Evolutionary conservation across 2,113 vertebrate genomes (phyloP).

Genomic region (Pseudorhombus dupliciocellatus): DNA sequence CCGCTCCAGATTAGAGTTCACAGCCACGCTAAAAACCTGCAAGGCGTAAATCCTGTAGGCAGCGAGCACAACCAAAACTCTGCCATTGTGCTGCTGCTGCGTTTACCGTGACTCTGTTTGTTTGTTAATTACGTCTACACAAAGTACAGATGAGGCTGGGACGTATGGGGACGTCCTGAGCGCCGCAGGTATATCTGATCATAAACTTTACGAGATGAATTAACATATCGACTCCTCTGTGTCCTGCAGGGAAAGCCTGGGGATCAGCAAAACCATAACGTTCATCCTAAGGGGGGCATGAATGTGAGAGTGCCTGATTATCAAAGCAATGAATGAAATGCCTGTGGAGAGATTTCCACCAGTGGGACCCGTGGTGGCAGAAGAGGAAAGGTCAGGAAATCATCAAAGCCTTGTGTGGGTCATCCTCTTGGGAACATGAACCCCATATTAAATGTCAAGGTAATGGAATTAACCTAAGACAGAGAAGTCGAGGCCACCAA

Average conservation of each 20-base stretch:
- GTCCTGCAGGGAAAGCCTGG: no score
- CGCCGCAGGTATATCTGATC: background rate
- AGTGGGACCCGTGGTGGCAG: background rate
- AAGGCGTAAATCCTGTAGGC: background rate
- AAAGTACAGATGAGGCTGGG: background rate
- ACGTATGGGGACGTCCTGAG: background rate
- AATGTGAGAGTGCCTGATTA: no score
- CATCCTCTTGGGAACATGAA: background rate
- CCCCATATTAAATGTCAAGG: background rate
- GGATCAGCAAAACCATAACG: no score
- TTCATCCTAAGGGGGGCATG: no score
- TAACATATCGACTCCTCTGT: no score
- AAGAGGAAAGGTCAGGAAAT: background rate
- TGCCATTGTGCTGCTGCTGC: no score
- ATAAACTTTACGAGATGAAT: background rate
- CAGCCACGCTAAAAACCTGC: background rate
- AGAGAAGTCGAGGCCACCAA: no score
- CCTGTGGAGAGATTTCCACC: no score
- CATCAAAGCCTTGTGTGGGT: background rate
- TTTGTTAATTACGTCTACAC: background rate
- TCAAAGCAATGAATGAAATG: no score
- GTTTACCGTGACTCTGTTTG: background rate
- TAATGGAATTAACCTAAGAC: background rate
- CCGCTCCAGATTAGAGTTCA: no score
- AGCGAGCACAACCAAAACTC: background rate